A percentile compares a stretch with the other conserved stretches of the same genome.
phyloP scores from a whole-genome alignment of 1,140 invertebrate species.

The Vanessa atalanta region DNA sequence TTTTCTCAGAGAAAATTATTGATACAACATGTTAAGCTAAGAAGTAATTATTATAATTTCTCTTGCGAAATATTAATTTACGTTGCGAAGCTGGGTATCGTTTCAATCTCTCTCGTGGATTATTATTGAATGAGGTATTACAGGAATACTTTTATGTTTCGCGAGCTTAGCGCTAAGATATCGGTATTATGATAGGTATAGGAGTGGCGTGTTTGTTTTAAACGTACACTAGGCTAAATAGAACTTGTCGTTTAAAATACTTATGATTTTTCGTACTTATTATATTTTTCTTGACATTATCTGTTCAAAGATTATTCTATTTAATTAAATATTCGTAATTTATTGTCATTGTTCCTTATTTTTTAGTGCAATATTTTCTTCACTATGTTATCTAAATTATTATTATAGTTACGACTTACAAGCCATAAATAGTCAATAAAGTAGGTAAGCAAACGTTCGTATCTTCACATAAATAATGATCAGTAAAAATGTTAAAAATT shows the following conservation, averaged over 20 bases:
- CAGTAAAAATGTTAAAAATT: no score
- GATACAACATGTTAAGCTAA: constrained; percentile 32
- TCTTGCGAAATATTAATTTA: constrained; percentile 65
- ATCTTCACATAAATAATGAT: no score
- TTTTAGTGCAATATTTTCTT: no score
- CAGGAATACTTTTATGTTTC: constrained; percentile 62
- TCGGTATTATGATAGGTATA: constrained; percentile 50
- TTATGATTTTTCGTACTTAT: not conserved
- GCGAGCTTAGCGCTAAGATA: constrained; percentile 56
- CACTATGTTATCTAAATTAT: no score
- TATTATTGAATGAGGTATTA: constrained; percentile 73
- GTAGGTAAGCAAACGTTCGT: no score
- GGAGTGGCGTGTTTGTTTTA: constrained; percentile 62
- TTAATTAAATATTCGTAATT: no score
- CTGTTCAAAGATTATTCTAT: no score
- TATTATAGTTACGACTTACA: no score
- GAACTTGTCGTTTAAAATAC: not conserved
- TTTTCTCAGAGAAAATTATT: constrained; percentile 28
- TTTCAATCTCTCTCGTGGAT: constrained; percentile 50
- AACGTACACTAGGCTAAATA: constrained; percentile 42
- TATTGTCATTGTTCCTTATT: no score
- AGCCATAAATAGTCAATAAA: no score
- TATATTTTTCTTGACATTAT: no score
- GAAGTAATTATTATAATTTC: constrained; percentile 60
- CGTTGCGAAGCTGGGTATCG: constrained; percentile 39